A percentile compares a stretch with the other conserved stretches of the same genome.
Evolutionary conservation across 2,888 invertebrate genomes (phyloP).

Genomic region (Pycnomerus fuliginosus): DNA sequence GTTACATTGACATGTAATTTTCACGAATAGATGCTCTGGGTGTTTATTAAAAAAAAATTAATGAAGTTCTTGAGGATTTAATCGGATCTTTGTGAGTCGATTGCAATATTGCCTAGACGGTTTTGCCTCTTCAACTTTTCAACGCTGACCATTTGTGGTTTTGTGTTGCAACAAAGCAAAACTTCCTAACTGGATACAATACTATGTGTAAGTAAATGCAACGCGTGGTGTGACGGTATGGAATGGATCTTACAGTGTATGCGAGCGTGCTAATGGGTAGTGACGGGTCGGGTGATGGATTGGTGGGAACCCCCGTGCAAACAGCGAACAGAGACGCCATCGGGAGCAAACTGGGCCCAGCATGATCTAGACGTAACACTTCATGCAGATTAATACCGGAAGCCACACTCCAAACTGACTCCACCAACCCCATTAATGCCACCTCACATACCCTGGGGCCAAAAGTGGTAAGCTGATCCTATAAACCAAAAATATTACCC

Average conservation of each 20-base stretch:
- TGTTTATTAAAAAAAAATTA: too few relatives aligned
- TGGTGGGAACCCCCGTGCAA: slow-evolving; percentile 48
- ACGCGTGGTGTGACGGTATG: slow-evolving; percentile 36
- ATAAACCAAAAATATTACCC: too few relatives aligned
- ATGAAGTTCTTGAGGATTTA: too few relatives aligned
- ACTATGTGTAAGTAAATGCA: slow-evolving; percentile 30
- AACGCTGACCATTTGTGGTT: too few relatives aligned
- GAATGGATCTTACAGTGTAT: slow-evolving; percentile 44
- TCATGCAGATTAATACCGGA: slow-evolving; percentile 48
- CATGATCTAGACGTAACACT: slow-evolving; percentile 40
- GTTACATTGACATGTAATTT: slow-evolving; percentile 19
- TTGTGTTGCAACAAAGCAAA: too few relatives aligned
- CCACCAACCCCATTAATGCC: slow-evolving; percentile 33
- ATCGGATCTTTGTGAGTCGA: too few relatives aligned
- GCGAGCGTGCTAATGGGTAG: slow-evolving; percentile 64
- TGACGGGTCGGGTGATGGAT: slow-evolving; percentile 63
- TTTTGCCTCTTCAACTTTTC: too few relatives aligned
- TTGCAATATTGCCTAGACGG: too few relatives aligned
- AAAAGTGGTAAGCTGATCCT: neutral
- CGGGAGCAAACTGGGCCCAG: slow-evolving; percentile 39
- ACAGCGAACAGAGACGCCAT: slow-evolving; percentile 45
- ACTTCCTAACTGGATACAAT: slow-evolving; percentile 25
- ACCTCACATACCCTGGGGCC: slow-evolving; percentile 23
- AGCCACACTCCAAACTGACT: slow-evolving; percentile 37
- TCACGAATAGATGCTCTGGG: too few relatives aligned